Percentiles rank a stretch among this genome's conserved stretches.
Conservation (phyloP, 2,888 invertebrate species). For the Epiblema foenella region DNA sequence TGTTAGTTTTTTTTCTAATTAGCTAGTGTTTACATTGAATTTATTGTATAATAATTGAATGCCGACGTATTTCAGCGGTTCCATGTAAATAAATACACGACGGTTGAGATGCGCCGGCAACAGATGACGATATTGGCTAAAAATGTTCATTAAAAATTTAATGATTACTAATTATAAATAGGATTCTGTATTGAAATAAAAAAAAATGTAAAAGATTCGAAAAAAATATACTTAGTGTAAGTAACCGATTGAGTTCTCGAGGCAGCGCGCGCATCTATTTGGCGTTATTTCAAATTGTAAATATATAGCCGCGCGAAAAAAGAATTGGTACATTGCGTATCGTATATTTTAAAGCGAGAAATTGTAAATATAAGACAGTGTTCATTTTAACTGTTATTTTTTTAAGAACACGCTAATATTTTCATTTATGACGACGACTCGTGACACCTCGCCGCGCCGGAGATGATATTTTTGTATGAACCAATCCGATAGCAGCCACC, state of each 20-base stretch:
- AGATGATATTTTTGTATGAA: constrained; percentile 59
- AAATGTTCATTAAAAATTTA: constrained; percentile 64
- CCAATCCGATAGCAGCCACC: constrained; percentile 44
- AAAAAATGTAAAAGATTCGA: constrained; percentile 59
- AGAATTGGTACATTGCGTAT: constrained; percentile 64
- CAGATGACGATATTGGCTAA: constrained; percentile 59
- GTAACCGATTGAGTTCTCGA: constrained; percentile 57
- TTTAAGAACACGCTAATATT: constrained; percentile 73
- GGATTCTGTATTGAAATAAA: constrained; percentile 71
- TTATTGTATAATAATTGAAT: constrained; percentile 55
- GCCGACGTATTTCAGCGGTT: constrained; percentile 51
- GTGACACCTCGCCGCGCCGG: constrained; percentile 54
- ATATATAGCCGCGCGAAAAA: constrained; percentile 55
- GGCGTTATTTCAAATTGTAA: constrained; percentile 63
- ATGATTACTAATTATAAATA: constrained; percentile 68
- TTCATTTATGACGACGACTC: constrained; percentile 56
- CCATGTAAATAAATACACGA: constrained; percentile 55
- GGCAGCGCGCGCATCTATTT: constrained; percentile 52
- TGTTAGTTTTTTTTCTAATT: constrained; percentile 71
- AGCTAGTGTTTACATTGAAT: constrained; percentile 67
- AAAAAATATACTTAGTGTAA: constrained; percentile 61
- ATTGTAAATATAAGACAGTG: constrained; percentile 80
- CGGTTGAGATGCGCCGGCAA: constrained; percentile 50
- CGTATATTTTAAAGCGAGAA: constrained; percentile 66
- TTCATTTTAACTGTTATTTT: constrained; percentile 81